These are phyloP conservation scores for Melanostoma mellinum DNA, from an alignment of 2,888 invertebrate genomes.

Conservation along the genomic window DNA sequence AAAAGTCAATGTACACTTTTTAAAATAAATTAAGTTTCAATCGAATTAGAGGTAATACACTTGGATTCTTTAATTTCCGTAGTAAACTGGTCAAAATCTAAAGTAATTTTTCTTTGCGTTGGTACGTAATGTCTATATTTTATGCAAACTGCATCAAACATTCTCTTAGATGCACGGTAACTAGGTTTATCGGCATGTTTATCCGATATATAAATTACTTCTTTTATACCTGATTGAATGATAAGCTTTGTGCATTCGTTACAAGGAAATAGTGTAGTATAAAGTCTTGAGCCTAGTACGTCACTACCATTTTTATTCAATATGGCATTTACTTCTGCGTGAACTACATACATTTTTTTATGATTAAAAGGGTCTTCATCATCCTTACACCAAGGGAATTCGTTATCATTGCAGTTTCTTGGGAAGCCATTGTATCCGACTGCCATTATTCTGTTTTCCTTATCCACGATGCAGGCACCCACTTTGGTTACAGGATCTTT, in stretches of 20 bases:
- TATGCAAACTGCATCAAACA: slow-evolving; percentile 92
- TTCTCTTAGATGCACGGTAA: slow-evolving; percentile 89
- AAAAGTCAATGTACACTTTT: too few relatives aligned
- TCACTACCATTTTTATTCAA: slow-evolving; percentile 92
- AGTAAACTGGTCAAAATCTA: slow-evolving; percentile 84
- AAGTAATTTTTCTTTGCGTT: slow-evolving; percentile 84
- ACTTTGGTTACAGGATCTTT: slow-evolving; percentile 97
- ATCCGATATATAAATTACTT: slow-evolving; percentile 91
- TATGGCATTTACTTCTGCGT: slow-evolving; percentile 99
- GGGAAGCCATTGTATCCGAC: slow-evolving; percentile 99
- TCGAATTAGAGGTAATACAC: too few relatives aligned
- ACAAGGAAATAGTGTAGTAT: slow-evolving; percentile 96
- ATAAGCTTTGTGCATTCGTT: slow-evolving; percentile 99
- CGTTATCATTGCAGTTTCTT: slow-evolving; percentile 92
- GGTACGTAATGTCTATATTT: slow-evolving; percentile 87
- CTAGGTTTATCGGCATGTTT: slow-evolving; percentile 87
- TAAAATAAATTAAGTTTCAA: too few relatives aligned
- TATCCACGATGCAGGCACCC: slow-evolving; percentile 97
- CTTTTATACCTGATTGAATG: slow-evolving; percentile 94
- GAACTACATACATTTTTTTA: slow-evolving; percentile 96
- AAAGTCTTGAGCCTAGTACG: slow-evolving; percentile 91
- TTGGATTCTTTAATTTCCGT: slow-evolving; percentile 1
- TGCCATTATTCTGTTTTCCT: slow-evolving; percentile 92
- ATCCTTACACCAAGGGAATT: slow-evolving; percentile 93
- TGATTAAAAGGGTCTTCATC: slow-evolving; percentile 84